Conservation (phyloP, 2,113 vertebrate genomes). For the Pituophis catenifer region DNA sequence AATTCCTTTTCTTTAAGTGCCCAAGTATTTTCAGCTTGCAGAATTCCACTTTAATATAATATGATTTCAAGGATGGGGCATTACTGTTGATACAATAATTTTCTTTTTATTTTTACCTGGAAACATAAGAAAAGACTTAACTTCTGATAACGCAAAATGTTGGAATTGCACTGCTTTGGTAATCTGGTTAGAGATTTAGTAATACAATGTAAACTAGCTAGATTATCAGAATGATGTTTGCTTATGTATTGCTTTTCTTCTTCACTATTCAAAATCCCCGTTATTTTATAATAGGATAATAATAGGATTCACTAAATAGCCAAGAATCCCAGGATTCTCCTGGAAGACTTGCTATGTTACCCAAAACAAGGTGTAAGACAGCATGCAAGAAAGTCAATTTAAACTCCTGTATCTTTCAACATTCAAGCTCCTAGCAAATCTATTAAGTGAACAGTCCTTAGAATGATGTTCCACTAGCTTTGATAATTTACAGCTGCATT, state of each 20-base stretch:
- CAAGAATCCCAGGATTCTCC: conserved; percentile 34
- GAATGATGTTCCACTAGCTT: background rate
- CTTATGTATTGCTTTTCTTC: background rate
- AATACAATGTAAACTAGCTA: background rate
- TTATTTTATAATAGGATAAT: too few relatives aligned
- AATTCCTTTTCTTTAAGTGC: background rate
- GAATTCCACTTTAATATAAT: background rate
- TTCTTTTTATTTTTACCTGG: background rate
- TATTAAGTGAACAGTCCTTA: background rate
- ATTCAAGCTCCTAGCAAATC: background rate
- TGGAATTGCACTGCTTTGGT: background rate
- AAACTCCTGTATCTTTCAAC: background rate
- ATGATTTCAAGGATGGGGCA: background rate
- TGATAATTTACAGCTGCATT: background rate
- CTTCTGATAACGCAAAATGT: background rate
- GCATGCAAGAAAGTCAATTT: background rate
- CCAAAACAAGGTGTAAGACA: background rate
- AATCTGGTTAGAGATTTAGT: background rate
- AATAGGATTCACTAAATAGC: background rate
- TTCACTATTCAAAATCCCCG: background rate
- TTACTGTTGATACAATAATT: background rate
- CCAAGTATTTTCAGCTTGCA: background rate
- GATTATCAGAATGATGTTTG: background rate
- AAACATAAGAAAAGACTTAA: background rate
- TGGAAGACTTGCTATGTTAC: conserved; percentile 14